phyloP scores from a whole-genome alignment of 2,797 vertebrate genomes.

The Pipistrellus kuhlii region DNA sequence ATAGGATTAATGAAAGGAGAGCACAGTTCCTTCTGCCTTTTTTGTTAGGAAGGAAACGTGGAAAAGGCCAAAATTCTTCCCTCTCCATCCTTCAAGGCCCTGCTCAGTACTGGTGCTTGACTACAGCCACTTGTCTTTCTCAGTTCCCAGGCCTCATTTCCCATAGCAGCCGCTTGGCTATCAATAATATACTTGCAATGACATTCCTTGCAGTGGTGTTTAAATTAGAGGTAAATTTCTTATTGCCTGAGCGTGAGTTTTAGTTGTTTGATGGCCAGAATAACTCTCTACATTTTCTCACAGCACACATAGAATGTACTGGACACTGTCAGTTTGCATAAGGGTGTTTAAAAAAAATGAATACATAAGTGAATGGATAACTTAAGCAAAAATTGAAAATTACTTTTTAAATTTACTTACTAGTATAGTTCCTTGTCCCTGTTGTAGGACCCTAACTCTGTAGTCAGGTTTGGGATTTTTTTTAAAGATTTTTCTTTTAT shows the following conservation, averaged over 20 bases:
- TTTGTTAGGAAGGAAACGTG: not conserved
- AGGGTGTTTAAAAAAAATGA: not conserved
- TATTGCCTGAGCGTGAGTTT: not conserved
- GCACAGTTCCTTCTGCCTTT: not conserved
- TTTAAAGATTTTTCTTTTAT: too few relatives aligned
- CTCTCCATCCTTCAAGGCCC: not conserved
- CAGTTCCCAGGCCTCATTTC: not conserved
- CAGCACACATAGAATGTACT: not conserved
- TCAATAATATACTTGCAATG: not conserved
- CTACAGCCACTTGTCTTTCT: not conserved
- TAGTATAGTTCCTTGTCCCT: not conserved
- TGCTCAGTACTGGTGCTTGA: not conserved
- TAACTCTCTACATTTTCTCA: not conserved
- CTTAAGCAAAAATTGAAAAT: not conserved
- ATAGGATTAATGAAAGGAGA: not conserved
- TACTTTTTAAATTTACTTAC: slow-evolving; percentile 15
- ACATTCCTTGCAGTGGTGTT: not conserved
- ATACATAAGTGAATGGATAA: not conserved
- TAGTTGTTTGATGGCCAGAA: not conserved
- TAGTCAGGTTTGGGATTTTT: too few relatives aligned
- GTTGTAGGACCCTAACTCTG: not conserved
- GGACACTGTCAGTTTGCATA: not conserved
- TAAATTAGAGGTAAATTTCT: not conserved
- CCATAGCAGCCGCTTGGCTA: not conserved
- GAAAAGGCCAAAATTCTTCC: not conserved